Conservation (phyloP, 1,140 invertebrate species). For the Steinernema khuongi region DNA sequence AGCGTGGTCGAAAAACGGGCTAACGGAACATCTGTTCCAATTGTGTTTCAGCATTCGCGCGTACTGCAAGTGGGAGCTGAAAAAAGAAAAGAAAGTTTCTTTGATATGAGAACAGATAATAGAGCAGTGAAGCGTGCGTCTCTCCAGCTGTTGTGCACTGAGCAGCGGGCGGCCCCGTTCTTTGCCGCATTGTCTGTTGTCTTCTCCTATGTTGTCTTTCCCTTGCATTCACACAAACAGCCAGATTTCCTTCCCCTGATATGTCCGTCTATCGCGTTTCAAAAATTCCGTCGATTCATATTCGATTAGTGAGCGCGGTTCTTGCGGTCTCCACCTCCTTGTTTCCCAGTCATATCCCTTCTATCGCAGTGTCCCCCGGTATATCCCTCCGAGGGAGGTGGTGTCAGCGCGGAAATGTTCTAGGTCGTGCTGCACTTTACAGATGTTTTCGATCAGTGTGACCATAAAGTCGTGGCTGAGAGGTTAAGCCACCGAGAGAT, state of each 20-base stretch:
- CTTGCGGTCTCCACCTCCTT: too few species aligned
- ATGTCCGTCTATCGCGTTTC: not conserved
- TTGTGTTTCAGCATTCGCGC: not conserved
- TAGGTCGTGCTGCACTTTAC: not conserved
- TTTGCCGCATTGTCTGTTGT: not conserved
- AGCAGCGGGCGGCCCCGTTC: not conserved
- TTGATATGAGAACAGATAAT: constrained; percentile 2
- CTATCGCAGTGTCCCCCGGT: not conserved
- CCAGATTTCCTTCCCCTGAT: not conserved
- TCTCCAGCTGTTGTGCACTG: not conserved
- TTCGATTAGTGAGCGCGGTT: too few species aligned
- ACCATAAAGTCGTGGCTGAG: not conserved
- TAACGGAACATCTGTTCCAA: not conserved
- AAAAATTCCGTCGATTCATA: not conserved
- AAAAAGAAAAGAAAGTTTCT: not conserved
- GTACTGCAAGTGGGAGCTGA: not conserved
- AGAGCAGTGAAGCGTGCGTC: not conserved
- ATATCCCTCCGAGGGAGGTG: too few species aligned
- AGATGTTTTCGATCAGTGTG: constrained; percentile 8
- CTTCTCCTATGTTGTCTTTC: not conserved
- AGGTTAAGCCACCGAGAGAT: not conserved
- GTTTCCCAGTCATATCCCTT: not conserved
- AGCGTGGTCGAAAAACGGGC: not conserved
- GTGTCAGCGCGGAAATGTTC: too few species aligned
- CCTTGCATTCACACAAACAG: not conserved